Base-by-base conservation (phyloP, 2,113 vertebrate genomes). In the Alligator sinensis region DNA sequence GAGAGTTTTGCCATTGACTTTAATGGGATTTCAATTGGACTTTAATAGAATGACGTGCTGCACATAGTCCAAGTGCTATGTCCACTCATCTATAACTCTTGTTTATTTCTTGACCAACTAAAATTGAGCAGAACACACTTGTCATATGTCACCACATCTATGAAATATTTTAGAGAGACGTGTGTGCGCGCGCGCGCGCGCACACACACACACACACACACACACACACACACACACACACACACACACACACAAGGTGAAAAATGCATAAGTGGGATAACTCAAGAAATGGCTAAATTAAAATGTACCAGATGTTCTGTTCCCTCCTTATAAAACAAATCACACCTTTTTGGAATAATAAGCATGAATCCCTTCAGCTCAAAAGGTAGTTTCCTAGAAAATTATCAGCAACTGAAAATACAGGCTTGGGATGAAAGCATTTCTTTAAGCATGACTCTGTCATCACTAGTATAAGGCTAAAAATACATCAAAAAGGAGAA, bases 321-420 rank as follows among this genome's bases (percentile, higher is more conserved):
- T 17, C 8, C 15, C 24, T 2, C 12, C 6, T 88, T 30, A 76
- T 79, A 57, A n/a, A 89, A 81, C 18, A 83, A 83, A 87, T 66
- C 38, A 72, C 19, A 91, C 9, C 54, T 77, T 89, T 93, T 92
- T 38, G 2, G n/a, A 89, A n/a, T 82, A 25, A 57, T 62, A 92
- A 93, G 28, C 34, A 76, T 62, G 9, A 34, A n/a, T 95, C 11
- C 5, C 2, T 24, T 92, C 80, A 64, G 24, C 25, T n/a, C 89
- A n/a, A 77, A 80, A 7, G 28, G 47, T 38, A 57, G 68, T 81
- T 86, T 91, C 87, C 54, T 17, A 85, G 21, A 19, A 88, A 87
- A 30, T 77, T 87, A 77, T 78, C 87, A 94, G 82, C 63, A 72
- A 63, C 60, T 89, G 75, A 77, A 83, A 96, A 77, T 74, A 47